Percentiles rank a stretch among this genome's conserved stretches.
Evolutionary conservation across 2,797 vertebrate genomes (phyloP).

Genomic region (Gymnopithys bicolor): DNA sequence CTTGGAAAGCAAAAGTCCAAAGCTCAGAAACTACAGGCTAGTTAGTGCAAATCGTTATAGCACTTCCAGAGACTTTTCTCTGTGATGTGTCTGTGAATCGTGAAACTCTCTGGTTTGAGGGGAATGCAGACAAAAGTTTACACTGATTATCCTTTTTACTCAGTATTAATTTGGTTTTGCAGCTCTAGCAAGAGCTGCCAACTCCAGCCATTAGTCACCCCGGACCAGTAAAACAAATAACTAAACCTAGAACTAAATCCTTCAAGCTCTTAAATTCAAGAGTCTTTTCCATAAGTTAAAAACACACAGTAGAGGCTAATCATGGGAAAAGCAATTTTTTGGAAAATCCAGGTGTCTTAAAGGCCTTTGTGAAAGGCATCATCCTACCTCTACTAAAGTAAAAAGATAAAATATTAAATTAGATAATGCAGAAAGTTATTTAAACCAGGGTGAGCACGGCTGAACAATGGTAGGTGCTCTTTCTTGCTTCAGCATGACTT

Average conservation of each 20-base stretch:
- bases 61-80: neutral
- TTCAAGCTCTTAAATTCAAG: neutral
- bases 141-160: neutral
- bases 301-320: neutral
- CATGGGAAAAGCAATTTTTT: neutral
- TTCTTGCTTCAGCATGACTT: neutral
- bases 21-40: neutral
- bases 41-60: neutral
- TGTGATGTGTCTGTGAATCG: neutral
- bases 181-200: too few relatives aligned
- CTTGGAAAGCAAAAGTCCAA: neutral
- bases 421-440: neutral
- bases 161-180: neutral
- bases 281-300: neutral
- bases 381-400: neutral
- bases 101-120: neutral
- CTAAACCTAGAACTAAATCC: neutral
- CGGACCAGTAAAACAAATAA: neutral
- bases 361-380: neutral
- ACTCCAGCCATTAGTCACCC: neutral
- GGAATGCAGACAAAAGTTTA: neutral
- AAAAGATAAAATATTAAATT: neutral
- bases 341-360: neutral
- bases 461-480: rapidly evolving
- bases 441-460: neutral